Conservation (phyloP, 1,140 invertebrate species). For the Belonocnema kinseyi region DNA sequence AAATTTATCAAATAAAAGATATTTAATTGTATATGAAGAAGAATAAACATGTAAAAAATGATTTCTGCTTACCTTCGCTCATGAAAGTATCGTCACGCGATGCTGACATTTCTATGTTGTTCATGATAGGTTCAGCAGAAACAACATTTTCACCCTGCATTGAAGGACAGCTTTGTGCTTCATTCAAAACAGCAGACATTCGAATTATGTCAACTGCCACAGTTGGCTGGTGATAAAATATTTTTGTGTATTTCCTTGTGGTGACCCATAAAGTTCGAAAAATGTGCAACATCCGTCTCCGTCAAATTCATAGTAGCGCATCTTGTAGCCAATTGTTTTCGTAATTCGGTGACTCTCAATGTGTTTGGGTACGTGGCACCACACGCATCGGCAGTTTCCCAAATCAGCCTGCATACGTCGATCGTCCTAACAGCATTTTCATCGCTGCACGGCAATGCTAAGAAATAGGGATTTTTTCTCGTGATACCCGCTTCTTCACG, state of each 20-base stretch:
- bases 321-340: constrained; percentile 54
- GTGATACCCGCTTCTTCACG: neutral
- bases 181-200: constrained; percentile 22
- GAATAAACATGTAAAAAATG: no score
- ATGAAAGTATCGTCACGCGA: no score
- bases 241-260: no score
- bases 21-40: no score
- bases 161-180: no score
- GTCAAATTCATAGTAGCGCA: constrained; percentile 44
- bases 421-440: neutral
- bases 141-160: no score
- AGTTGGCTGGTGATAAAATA: constrained; percentile 44
- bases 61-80: no score
- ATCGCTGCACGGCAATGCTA: neutral
- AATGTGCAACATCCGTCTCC: no score
- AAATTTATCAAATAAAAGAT: no score
- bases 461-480: constrained; percentile 7
- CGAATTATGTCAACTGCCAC: neutral
- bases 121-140: no score
- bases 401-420: neutral
- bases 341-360: constrained; percentile 41
- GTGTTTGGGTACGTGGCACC: constrained; percentile 7
- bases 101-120: no score
- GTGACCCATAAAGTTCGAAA: no score
- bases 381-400: neutral